phyloP scores from a whole-genome alignment of 2,113 vertebrate genomes.

The Stomatorhinus ivindoensis region DNA sequence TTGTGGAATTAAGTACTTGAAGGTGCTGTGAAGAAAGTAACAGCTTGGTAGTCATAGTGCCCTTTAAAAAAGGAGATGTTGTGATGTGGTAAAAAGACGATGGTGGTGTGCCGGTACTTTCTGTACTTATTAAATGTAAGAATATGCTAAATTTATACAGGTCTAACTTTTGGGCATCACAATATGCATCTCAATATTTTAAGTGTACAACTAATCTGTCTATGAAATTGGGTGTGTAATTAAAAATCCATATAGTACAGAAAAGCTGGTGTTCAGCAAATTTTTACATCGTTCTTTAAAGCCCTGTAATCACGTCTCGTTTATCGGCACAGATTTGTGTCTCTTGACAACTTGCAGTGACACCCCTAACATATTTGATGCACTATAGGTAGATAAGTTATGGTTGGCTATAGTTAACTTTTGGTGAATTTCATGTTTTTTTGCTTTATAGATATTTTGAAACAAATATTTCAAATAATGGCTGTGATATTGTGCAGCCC shows the following conservation, averaged over 20 bases:
- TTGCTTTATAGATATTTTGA: neutral
- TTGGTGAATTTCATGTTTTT: neutral
- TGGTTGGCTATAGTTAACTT: neutral
- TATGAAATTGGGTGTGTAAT: neutral
- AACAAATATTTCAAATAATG: neutral
- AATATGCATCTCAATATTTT: no score
- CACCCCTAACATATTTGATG: neutral
- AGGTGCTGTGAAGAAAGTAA: neutral
- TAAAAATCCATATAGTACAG: neutral
- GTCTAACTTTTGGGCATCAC: no score
- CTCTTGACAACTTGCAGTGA: neutral
- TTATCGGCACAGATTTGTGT: neutral
- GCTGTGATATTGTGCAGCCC: neutral
- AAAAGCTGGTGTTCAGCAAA: neutral
- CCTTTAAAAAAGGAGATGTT: neutral
- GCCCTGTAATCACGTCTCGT: neutral
- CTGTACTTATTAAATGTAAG: neutral
- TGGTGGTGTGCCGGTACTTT: neutral
- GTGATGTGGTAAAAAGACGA: neutral
- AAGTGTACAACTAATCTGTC: no score
- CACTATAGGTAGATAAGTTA: neutral
- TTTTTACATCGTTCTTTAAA: neutral
- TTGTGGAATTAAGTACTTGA: neutral
- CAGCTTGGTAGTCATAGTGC: neutral
- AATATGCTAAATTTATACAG: no score